Conservation (phyloP, 1,140 invertebrate genomes). For the Cepaea nemoralis region DNA sequence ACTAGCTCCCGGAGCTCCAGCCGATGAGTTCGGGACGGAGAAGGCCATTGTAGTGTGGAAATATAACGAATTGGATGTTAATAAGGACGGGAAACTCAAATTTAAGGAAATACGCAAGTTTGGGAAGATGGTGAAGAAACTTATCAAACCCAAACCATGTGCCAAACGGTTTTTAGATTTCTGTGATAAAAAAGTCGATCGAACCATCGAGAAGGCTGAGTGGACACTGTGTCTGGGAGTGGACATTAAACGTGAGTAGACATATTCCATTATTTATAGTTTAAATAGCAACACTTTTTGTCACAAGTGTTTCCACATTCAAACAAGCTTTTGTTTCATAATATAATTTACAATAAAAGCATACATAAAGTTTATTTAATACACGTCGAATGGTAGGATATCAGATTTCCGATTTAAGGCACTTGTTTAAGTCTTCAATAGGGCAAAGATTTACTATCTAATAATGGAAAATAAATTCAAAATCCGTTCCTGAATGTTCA, state of each 20-base stretch:
- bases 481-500: too few relatives aligned
- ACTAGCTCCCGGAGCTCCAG: background rate
- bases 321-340: too few relatives aligned
- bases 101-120: constrained; percentile 85
- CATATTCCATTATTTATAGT: too few relatives aligned
- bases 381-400: too few relatives aligned
- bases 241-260: constrained; percentile 71
- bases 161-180: constrained; percentile 87
- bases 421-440: too few relatives aligned
- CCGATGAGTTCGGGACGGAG: constrained; percentile 44
- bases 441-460: too few relatives aligned
- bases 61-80: constrained; percentile 84
- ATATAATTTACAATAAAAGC: too few relatives aligned
- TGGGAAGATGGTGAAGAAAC: constrained; percentile 84
- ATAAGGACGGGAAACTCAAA: constrained; percentile 82
- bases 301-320: too few relatives aligned
- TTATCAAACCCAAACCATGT: constrained; percentile 88
- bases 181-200: constrained; percentile 86
- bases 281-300: too few relatives aligned
- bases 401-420: too few relatives aligned
- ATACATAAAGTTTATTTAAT: too few relatives aligned
- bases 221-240: constrained; percentile 86
- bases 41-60: constrained; percentile 83
- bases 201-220: constrained; percentile 81
- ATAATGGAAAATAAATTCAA: too few relatives aligned